A percentile compares a stretch with the other conserved stretches of the same genome.
phyloP scores from a whole-genome alignment of 2,888 invertebrate genomes.

The Phaedon cochleariae region DNA sequence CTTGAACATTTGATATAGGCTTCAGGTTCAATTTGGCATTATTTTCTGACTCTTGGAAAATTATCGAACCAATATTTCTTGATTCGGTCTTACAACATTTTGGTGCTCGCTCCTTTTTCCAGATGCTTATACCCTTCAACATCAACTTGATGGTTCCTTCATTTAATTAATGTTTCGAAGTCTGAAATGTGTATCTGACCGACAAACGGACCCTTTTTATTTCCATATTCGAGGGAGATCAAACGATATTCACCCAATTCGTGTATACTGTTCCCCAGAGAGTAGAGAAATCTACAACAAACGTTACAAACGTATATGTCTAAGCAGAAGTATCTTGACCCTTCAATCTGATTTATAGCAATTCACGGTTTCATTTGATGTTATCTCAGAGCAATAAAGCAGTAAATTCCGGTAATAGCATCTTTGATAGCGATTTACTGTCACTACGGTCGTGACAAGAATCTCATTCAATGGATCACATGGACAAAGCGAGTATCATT shows the following conservation, averaged over 20 bases:
- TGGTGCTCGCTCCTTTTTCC: too few relatives aligned
- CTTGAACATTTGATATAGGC: too few relatives aligned
- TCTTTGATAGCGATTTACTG: conserved; percentile 1
- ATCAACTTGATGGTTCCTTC: too few relatives aligned
- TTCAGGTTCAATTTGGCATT: too few relatives aligned
- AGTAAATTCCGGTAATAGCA: conserved; percentile 37
- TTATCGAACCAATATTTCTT: too few relatives aligned
- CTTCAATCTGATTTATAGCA: conserved; percentile 38
- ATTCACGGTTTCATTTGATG: conserved; percentile 38
- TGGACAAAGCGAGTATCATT: too few relatives aligned
- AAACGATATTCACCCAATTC: conserved; percentile 2
- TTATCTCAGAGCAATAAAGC: conserved; percentile 39
- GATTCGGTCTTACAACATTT: too few relatives aligned
- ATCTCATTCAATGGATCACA: not conserved
- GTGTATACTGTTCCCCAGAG: not conserved
- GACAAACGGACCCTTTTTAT: not conserved
- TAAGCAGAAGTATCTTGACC: conserved; percentile 10
- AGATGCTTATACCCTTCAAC: too few relatives aligned
- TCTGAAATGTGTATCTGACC: not conserved
- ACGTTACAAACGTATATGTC: conserved; percentile 1
- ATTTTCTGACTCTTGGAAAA: too few relatives aligned
- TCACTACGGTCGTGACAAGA: not conserved
- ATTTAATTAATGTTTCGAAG: too few relatives aligned
- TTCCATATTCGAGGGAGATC: not conserved
- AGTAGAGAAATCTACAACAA: not conserved